Conservation (phyloP, 1,140 invertebrate species). For the Ganaspis sp. region DNA sequence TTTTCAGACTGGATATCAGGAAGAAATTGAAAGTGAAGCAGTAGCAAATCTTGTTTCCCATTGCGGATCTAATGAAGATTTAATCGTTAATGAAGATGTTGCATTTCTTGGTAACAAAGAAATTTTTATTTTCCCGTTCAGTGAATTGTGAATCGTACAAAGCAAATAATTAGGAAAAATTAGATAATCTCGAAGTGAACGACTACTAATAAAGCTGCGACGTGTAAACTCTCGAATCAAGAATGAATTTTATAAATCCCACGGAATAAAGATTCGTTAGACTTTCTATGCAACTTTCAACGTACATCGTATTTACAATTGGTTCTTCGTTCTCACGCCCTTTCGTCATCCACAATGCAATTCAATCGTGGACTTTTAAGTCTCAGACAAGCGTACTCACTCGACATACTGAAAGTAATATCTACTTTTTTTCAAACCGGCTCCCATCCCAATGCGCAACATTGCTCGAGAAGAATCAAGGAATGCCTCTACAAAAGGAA, state of each 20-base stretch:
- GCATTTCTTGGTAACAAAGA: background rate
- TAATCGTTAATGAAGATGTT: background rate
- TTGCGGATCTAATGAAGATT: background rate
- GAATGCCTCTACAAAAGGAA: constrained; percentile 7
- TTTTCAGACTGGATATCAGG: no score
- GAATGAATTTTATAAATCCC: constrained; percentile 26
- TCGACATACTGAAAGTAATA: constrained; percentile 22
- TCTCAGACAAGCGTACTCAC: background rate
- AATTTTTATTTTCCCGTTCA: background rate
- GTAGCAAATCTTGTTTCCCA: background rate
- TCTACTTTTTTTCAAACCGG: constrained; percentile 25
- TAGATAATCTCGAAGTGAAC: background rate
- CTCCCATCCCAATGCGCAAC: constrained; percentile 24
- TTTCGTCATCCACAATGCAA: constrained; percentile 37
- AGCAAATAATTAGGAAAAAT: background rate
- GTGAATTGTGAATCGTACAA: background rate
- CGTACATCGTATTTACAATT: constrained; percentile 47
- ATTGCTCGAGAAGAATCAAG: constrained; percentile 6
- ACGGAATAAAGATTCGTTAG: constrained; percentile 37
- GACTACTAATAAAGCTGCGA: background rate
- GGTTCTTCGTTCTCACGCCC: constrained; percentile 49
- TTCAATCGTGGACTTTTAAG: constrained; percentile 43
- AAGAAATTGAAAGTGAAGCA: no score
- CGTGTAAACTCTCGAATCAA: constrained; percentile 5
- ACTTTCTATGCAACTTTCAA: constrained; percentile 52